Evolutionary conservation across 2,888 invertebrate species (phyloP).

Genomic region (Neocrepidodera transversa): DNA sequence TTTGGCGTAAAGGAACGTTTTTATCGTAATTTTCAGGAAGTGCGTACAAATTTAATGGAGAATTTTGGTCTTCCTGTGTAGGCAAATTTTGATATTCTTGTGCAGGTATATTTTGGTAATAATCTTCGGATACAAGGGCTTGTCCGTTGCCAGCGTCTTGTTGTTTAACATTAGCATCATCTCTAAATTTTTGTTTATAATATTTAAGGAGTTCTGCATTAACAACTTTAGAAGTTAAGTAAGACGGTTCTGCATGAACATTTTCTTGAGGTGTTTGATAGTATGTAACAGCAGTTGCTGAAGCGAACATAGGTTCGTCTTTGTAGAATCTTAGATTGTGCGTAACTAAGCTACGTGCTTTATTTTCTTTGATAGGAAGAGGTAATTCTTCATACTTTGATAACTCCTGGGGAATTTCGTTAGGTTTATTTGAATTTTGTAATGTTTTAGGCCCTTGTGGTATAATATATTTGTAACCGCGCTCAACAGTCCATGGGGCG

Average conservation of each 20-base stretch:
- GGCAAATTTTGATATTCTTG: background rate
- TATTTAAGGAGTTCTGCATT: slow-evolving; percentile 45
- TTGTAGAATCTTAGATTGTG: slow-evolving; percentile 34
- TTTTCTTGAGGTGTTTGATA: slow-evolving; percentile 18
- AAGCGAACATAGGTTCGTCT: slow-evolving; percentile 25
- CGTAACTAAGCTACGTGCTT: slow-evolving; percentile 38
- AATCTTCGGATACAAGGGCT: background rate
- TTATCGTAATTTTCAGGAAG: background rate
- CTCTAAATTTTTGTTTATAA: slow-evolving; percentile 47
- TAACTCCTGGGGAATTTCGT: slow-evolving; percentile 30
- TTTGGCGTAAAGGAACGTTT: slow-evolving; percentile 18
- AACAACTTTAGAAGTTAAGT: slow-evolving; percentile 31
- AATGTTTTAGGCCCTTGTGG: slow-evolving; percentile 35
- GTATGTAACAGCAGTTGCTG: slow-evolving; percentile 30
- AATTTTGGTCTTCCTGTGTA: background rate
- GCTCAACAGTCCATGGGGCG: slow-evolving; percentile 43
- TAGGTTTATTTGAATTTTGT: slow-evolving; percentile 34
- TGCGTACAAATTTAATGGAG: slow-evolving; percentile 7
- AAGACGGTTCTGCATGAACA: slow-evolving; percentile 22
- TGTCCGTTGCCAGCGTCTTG: slow-evolving; percentile 21
- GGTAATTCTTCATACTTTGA: slow-evolving; percentile 44
- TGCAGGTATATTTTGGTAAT: background rate
- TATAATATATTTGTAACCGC: slow-evolving; percentile 51
- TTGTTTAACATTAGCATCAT: slow-evolving; percentile 43
- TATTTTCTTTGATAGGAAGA: slow-evolving; percentile 39